Conservation (phyloP, 2,888 invertebrate species). For the Dorcus parallelipipedus region DNA sequence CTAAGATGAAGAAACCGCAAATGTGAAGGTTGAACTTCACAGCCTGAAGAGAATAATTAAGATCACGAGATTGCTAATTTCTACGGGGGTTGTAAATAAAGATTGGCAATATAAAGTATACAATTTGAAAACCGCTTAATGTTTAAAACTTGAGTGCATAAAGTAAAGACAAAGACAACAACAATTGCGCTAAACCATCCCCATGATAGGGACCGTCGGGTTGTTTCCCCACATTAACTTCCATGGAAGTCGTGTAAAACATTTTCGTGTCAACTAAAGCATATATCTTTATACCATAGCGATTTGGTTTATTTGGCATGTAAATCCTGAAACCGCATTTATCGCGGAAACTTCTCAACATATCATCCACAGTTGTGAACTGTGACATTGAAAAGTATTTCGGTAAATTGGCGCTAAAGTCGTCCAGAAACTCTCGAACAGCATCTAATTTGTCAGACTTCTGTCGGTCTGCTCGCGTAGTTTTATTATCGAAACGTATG, state of each 20-base stretch:
- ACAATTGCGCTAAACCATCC: too few species aligned
- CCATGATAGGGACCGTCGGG: not conserved
- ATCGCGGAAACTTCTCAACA: not conserved
- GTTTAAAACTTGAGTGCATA: too few species aligned
- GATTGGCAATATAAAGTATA: too few species aligned
- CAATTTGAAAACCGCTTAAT: too few species aligned
- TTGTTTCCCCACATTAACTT: not conserved
- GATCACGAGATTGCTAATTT: too few species aligned
- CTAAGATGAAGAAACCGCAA: too few species aligned
- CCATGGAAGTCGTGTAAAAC: not conserved
- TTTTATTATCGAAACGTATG: not conserved
- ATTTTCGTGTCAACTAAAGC: not conserved
- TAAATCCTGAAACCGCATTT: not conserved
- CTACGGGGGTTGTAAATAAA: too few species aligned
- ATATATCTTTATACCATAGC: not conserved
- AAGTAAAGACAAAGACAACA: too few species aligned
- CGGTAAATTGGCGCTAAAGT: too few species aligned
- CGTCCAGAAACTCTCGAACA: not conserved
- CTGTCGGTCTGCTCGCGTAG: not conserved
- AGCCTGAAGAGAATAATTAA: too few species aligned
- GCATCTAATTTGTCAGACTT: not conserved
- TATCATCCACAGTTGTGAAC: not conserved
- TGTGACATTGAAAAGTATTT: not conserved
- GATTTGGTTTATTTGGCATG: not conserved
- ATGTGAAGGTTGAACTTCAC: too few species aligned